Evolutionary conservation across 2,888 invertebrate species (phyloP), one percentile per base, ranked within the genome.

Genomic region (Caenorhabditis afra): DNA sequence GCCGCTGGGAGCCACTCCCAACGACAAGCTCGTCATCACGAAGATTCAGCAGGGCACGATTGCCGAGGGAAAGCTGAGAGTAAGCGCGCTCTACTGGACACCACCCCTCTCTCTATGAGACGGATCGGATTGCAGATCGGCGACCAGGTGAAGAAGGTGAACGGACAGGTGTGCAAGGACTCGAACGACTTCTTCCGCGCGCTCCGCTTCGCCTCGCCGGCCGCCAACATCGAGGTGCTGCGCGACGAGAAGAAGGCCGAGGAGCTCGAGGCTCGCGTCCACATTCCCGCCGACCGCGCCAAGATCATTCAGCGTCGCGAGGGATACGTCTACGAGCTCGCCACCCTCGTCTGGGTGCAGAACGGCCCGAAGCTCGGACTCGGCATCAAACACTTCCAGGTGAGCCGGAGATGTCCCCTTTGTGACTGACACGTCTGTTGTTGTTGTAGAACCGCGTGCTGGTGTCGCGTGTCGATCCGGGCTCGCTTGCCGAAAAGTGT

Each of bases 1-100:
- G 41, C 87, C 87, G 4, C 83, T 88, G 7, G 87, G 87, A 12
- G 88, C 88, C 0, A 85, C 82, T 22, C 87, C 87, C 12, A 87
- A 87, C 73, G 87, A 87, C 66, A 87, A 88, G 74, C 76, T 87
- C 44, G 75, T 86, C 81, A 83, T 88, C 81, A 83, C 81, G 18
- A 85, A 84, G 57, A 84, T 88, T 35, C 88, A 88, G 55, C 44
- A 71, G n/a, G 83, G 83, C n/a, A 88, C 87, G 20, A 71, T 87
- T 14, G 80, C 87, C 53, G 88, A 88, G 39, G 88, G 87, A 57
- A 85, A 87, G 65, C 75, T 88, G 22, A 76, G 83, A 74, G 87
- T 86, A 39, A 22, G 75, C 29, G 29, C 29, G 29, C n/a, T 58
- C 10, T 58, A 1, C 55, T 81, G 29, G 4, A 29, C 29, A 5